Evolutionary conservation across 2,888 invertebrate genomes (phyloP), one percentile per base, ranked within the genome.

Genomic region (Acleris literana): DNA sequence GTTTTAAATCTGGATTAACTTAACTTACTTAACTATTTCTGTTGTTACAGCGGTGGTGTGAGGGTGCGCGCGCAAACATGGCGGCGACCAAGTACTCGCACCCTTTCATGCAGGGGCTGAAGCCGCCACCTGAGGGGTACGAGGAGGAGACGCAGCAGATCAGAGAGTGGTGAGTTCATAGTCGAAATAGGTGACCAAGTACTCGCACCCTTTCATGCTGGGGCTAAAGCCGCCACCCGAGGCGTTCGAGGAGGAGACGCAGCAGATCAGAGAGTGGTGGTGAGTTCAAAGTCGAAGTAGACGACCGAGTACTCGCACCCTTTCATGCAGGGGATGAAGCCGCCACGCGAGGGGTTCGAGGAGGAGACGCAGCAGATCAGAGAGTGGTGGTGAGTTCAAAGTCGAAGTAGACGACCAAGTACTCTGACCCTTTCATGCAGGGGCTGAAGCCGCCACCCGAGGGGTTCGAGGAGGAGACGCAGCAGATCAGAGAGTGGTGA

Each of bases 71-170:
- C 63, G 69, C 70, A 64, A 64, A 16, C 22, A 92, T 92, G 92
- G 85, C 92, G 73, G 90, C 90, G 71, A 93, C 92, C 5, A 92
- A 93, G 73, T 91, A 85, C 74, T 86, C 88, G 61, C 94, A 94
- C 75, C 95, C 95, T 25, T 95, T 94, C 78, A 81, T 94, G 69
- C 90, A 92, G 63, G 94, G 94, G 11, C 80, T 94, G 68, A 92
- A 93, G 71, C 85, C 93, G 17, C 69, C 85, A 46, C 94, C 94
- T 0, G 93, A 93, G 51, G 93, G 90, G 0, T 86, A 91, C 69
- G 93, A 93, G 5, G 94, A 94, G 33, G 94, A 94, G 63, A 78
- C 94, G 46, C 92, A 92, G 69, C 93, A 94, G 78, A 88, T 95
- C 49, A 89, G 91, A 74, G 92, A 91, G 70, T 95, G 95, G 95